These are phyloP conservation scores for Tamandua tetradactyla DNA, from an alignment of 2,797 vertebrate species.

Conservation along the genomic window DNA sequence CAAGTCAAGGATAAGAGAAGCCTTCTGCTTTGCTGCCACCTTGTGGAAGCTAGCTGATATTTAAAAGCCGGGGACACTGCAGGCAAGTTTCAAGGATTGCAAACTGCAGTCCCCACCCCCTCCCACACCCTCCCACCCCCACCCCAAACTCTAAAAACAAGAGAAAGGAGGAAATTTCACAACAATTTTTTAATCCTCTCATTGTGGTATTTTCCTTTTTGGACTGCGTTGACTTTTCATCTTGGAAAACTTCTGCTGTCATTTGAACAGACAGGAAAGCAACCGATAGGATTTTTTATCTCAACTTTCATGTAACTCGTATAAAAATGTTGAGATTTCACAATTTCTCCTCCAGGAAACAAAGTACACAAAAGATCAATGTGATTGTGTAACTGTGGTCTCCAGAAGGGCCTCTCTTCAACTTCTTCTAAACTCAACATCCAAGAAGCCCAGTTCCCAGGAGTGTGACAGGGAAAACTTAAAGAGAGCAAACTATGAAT, in stretches of 20 bases:
- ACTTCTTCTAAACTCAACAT: conserved; percentile 16
- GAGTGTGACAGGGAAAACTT: background rate
- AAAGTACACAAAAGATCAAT: conserved; percentile 33
- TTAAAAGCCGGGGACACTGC: background rate
- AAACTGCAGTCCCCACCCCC: background rate
- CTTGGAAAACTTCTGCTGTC: background rate
- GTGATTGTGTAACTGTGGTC: conserved; percentile 52
- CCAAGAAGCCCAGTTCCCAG: background rate
- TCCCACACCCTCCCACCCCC: accelerated
- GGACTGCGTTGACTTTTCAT: conserved; percentile 42
- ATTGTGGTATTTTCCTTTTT: conserved; percentile 28
- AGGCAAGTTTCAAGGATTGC: background rate
- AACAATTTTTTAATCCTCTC: background rate
- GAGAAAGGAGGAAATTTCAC: background rate
- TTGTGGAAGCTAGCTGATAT: conserved; percentile 46
- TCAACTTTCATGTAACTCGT: conserved; percentile 36
- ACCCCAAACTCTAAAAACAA: background rate
- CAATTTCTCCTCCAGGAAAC: conserved; percentile 59
- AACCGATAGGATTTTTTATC: background rate
- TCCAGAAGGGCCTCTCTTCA: background rate
- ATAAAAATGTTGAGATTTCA: conserved; percentile 64
- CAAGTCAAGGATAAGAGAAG: conserved; percentile 29
- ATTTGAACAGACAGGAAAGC: conserved; percentile 42
- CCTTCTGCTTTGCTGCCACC: conserved; percentile 73
- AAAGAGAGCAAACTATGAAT: background rate